Evolutionary conservation across 2,797 vertebrate species (phyloP).

Genomic region (Natrix natrix): DNA sequence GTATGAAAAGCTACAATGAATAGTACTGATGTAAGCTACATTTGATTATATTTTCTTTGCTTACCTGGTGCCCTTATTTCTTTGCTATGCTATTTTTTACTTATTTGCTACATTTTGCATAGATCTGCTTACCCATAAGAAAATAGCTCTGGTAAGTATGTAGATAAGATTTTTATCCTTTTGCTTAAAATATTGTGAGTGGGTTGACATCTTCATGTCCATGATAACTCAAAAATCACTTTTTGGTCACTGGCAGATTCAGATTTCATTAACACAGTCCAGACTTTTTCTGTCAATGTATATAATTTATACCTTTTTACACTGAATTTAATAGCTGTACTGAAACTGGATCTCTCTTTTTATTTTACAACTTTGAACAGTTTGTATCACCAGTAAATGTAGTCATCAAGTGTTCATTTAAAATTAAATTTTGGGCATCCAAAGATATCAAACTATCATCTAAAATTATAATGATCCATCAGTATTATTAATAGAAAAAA

Average conservation of each 20-base stretch:
- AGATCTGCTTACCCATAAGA: not conserved
- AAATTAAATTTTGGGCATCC: not conserved
- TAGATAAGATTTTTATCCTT: not conserved
- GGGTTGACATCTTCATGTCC: not conserved
- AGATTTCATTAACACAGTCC: not conserved
- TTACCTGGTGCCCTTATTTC: not conserved
- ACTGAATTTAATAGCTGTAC: not conserved
- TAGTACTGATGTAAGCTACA: not conserved
- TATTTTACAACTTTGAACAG: not conserved
- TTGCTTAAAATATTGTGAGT: not conserved
- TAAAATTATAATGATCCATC: not conserved
- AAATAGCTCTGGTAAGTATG: not conserved
- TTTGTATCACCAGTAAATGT: not conserved
- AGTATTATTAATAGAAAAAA: not conserved
- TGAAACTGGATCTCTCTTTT: not conserved
- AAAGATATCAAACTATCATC: not conserved
- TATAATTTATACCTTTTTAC: not conserved
- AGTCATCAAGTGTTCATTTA: not conserved
- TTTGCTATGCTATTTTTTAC: not conserved
- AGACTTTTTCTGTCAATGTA: not conserved
- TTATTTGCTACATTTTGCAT: not conserved
- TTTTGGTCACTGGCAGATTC: not conserved
- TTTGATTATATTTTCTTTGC: not conserved
- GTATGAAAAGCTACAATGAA: not conserved
- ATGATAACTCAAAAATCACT: not conserved